These are phyloP conservation scores for Penelope pileata DNA, from an alignment of 2,113 vertebrate species.

Conservation along the genomic window DNA sequence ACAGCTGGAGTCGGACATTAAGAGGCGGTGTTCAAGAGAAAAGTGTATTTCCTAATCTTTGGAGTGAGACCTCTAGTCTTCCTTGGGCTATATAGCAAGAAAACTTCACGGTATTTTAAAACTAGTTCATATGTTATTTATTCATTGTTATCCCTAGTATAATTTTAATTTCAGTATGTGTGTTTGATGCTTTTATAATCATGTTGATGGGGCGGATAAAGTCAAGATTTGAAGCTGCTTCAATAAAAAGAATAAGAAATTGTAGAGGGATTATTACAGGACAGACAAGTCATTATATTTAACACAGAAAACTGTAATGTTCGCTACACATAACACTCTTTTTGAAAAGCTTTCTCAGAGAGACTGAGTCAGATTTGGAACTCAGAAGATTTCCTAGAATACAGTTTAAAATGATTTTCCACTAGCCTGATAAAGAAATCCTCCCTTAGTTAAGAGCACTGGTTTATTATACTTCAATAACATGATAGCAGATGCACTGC, in stretches of 20 bases:
- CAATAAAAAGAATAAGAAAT: neutral
- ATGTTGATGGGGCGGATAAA: neutral
- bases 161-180: neutral
- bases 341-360: neutral
- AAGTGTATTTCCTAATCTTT: neutral
- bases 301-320: neutral
- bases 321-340: neutral
- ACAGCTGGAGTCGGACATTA: neutral
- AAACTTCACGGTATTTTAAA: neutral
- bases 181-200: neutral
- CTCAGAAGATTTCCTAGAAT: neutral
- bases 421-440: neutral
- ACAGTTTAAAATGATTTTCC: neutral
- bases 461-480: neutral
- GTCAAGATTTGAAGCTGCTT: neutral
- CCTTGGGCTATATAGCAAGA: neutral
- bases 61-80: neutral
- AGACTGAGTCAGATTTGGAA: neutral
- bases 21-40: neutral
- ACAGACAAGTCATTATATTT: neutral
- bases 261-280: neutral
- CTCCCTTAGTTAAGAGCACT: neutral
- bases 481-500: neutral
- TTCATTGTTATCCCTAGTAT: neutral
- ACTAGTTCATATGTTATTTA: neutral